phyloP scores from a whole-genome alignment of 2,797 vertebrate genomes.

The Tragopan temminckii region DNA sequence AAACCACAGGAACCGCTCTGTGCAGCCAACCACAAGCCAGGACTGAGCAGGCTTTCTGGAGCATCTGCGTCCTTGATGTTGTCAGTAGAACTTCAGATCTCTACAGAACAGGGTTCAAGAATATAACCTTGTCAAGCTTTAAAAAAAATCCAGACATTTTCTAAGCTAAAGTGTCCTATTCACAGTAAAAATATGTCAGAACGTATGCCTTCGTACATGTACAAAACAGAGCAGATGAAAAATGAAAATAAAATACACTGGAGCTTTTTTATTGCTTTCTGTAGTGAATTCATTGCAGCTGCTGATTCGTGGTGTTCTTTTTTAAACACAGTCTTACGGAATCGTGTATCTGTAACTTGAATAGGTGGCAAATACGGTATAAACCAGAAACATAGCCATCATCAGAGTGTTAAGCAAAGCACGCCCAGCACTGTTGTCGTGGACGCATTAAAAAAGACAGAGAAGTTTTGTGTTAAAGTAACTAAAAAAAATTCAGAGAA shows the following conservation, averaged over 20 bases:
- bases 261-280: background rate
- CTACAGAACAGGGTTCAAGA: background rate
- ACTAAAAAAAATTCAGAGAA: background rate
- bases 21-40: background rate
- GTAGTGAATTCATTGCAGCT: background rate
- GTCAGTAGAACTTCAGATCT: background rate
- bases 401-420: background rate
- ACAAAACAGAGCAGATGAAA: background rate
- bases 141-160: background rate
- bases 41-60: background rate
- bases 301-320: background rate
- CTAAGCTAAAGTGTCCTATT: background rate
- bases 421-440: background rate
- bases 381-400: background rate
- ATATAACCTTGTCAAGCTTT: background rate
- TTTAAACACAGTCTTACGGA: background rate
- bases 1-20: background rate
- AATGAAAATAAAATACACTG: background rate
- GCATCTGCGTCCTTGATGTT: accelerated
- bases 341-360: background rate
- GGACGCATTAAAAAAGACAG: background rate
- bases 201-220: background rate
- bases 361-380: background rate
- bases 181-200: background rate
- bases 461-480: background rate